A percentile compares a stretch with the other conserved stretches of the same genome.
Evolutionary conservation across 2,797 vertebrate genomes (phyloP).

Genomic region (Tapirus indicus): DNA sequence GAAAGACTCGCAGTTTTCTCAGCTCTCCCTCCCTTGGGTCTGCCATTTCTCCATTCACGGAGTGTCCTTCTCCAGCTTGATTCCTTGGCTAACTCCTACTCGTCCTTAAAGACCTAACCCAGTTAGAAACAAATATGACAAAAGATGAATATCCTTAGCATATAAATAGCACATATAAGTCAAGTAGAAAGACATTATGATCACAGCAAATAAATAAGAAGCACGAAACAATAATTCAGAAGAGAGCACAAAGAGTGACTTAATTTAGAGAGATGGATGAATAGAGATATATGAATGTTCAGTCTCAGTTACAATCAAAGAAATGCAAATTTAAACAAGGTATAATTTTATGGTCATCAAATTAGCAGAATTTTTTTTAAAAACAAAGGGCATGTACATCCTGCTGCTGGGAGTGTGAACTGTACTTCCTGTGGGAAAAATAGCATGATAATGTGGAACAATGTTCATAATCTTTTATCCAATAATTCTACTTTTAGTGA

Average conservation of each 20-base stretch:
- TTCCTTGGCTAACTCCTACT: background rate
- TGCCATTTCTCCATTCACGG: background rate
- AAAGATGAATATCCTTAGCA: conserved; percentile 4
- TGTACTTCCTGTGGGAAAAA: background rate
- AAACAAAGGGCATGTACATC: background rate
- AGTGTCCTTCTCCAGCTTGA: background rate
- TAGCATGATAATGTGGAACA: background rate
- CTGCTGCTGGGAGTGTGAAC: background rate
- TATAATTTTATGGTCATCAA: background rate
- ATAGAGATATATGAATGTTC: background rate
- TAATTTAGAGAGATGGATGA: background rate
- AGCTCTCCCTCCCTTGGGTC: background rate
- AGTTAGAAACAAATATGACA: conserved; percentile 43
- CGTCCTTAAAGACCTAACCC: conserved; percentile 22
- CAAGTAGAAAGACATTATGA: background rate
- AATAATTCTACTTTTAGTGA: background rate
- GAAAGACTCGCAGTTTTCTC: background rate
- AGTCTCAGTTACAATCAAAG: background rate
- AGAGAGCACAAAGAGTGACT: background rate
- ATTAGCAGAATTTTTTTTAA: background rate
- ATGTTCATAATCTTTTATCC: background rate
- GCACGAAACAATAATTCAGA: background rate
- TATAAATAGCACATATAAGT: conserved; percentile 6
- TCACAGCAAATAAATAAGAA: background rate
- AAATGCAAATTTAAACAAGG: background rate